Conservation (phyloP, 1,140 invertebrate genomes). For the Aphidius gifuensis region DNA sequence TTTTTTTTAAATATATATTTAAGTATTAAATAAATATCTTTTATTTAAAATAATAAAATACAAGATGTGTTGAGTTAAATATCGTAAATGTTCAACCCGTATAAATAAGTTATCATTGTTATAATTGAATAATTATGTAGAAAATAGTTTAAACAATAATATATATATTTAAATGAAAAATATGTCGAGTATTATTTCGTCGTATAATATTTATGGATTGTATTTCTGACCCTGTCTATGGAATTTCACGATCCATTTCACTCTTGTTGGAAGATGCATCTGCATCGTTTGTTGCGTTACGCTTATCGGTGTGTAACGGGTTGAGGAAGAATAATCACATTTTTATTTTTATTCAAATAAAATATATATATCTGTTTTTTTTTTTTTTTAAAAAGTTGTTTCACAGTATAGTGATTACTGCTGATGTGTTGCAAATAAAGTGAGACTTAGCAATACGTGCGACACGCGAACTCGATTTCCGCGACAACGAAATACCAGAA, state of each 20-base stretch:
- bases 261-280: slow-evolving; percentile 5
- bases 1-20: no score
- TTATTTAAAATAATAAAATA: no score
- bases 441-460: slow-evolving; percentile 7
- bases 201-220: background rate
- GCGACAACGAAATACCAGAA: slow-evolving; percentile 8
- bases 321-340: background rate
- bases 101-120: background rate
- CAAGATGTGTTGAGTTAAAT: background rate
- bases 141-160: background rate
- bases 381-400: no score
- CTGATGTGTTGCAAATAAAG: background rate
- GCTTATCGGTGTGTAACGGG: slow-evolving; percentile 13
- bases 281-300: slow-evolving; percentile 3
- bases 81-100: background rate
- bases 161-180: background rate
- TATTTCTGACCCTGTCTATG: background rate
- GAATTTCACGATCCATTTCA: slow-evolving; percentile 5
- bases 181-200: background rate
- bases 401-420: no score
- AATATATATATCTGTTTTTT: no score
- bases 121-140: background rate
- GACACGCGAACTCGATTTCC: slow-evolving; percentile 16
- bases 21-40: no score
- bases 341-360: no score